These are phyloP conservation scores for Anguilla marmorata DNA, from an alignment of 2,797 vertebrate genomes.

Conservation along the genomic window DNA sequence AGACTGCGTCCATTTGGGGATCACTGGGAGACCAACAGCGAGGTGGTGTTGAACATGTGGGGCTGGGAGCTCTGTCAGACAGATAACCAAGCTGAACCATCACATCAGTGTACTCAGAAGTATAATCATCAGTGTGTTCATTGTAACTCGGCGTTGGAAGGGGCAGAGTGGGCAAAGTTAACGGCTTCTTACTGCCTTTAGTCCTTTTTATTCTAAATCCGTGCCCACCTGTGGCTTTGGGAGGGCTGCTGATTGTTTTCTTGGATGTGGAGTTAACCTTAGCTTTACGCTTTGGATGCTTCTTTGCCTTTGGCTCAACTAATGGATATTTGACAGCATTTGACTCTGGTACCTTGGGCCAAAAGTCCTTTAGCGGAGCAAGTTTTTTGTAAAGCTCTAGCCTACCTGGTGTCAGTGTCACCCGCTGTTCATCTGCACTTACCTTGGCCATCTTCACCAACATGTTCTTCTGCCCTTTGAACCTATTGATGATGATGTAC, in stretches of 20 bases:
- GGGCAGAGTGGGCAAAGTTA: constrained; percentile 70
- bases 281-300: constrained; percentile 83
- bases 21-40: constrained; percentile 98
- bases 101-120: constrained; percentile 86
- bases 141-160: constrained; percentile 83
- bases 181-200: constrained; percentile 58
- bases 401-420: constrained; percentile 86
- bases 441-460: constrained; percentile 93
- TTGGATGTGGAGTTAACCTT: constrained; percentile 80
- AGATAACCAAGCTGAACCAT: constrained; percentile 97
- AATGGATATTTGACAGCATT: constrained; percentile 86
- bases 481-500: constrained; percentile 98
- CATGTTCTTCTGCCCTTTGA: constrained; percentile 99
- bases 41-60: constrained; percentile 86
- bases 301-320: constrained; percentile 86
- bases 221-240: constrained; percentile 71
- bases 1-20: constrained; percentile 76
- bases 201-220: constrained; percentile 64
- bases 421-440: constrained; percentile 80
- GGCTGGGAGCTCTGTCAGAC: constrained; percentile 89
- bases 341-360: constrained; percentile 94
- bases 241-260: constrained; percentile 73
- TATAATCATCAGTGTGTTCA: constrained; percentile 85
- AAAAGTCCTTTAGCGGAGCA: constrained; percentile 93
- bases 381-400: constrained; percentile 84